Evolutionary conservation across 2,888 invertebrate species (phyloP).

Genomic region (Drosophila recens): DNA sequence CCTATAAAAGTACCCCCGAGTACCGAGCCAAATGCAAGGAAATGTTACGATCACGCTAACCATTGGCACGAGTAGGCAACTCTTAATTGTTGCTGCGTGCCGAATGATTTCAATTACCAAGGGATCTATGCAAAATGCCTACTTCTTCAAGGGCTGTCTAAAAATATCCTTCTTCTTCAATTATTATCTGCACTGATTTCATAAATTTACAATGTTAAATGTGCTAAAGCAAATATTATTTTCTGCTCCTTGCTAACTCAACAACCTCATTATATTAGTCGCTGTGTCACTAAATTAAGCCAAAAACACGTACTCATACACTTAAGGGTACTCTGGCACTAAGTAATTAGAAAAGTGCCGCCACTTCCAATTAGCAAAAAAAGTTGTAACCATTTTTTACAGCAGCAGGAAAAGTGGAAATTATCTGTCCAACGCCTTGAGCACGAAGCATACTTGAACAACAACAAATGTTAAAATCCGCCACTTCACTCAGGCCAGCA

Average conservation of each 20-base stretch:
- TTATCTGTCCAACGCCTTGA: conserved; percentile 58
- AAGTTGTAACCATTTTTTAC: conserved; percentile 38
- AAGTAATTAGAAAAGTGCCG: conserved; percentile 71
- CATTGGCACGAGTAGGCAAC: conserved; percentile 17
- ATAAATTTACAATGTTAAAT: neutral
- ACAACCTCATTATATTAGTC: conserved; percentile 2
- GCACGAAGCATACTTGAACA: conserved; percentile 66
- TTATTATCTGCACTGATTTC: conserved; percentile 5
- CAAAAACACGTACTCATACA: conserved; percentile 63
- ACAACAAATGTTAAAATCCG: conserved; percentile 48
- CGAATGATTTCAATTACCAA: conserved; percentile 39
- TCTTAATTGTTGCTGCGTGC: conserved; percentile 64
- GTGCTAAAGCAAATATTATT: neutral
- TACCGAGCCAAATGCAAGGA: conserved; percentile 27
- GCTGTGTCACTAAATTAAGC: conserved; percentile 54
- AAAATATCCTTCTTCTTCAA: neutral
- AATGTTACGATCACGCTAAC: conserved; percentile 19
- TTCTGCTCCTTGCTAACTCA: neutral
- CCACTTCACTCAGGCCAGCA: conserved; percentile 27
- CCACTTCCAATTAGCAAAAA: conserved; percentile 67
- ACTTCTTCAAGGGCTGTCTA: conserved; percentile 1
- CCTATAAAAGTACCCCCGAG: conserved; percentile 26
- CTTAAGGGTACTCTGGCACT: conserved; percentile 26
- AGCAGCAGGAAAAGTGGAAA: conserved; percentile 12
- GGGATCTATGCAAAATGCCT: conserved; percentile 1